Conservation (phyloP, 2,113 vertebrate species). For the Sceloporus undulatus region DNA sequence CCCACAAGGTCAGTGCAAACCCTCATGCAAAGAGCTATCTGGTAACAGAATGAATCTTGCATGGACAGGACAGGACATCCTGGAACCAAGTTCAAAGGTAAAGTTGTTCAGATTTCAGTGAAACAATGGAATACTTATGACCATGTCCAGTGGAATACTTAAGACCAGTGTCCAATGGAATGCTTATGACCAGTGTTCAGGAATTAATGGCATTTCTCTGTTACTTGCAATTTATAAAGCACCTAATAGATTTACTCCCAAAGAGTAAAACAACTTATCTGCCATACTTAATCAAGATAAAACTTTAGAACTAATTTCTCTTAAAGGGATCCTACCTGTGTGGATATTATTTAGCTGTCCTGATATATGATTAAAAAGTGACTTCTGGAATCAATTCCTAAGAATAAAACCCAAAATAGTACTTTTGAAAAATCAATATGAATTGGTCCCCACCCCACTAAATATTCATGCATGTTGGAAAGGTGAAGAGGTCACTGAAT, state of each 20-base stretch:
- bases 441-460: conserved; percentile 39
- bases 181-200: background rate
- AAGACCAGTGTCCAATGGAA: background rate
- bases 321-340: conserved; percentile 60
- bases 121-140: background rate
- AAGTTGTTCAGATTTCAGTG: conserved; percentile 25
- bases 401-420: conserved; percentile 62
- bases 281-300: conserved; percentile 67
- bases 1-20: too few species aligned
- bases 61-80: background rate
- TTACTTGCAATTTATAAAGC: conserved; percentile 61
- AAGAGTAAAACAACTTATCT: conserved; percentile 45
- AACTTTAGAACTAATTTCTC: conserved; percentile 65
- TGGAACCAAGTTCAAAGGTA: background rate
- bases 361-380: conserved; percentile 47
- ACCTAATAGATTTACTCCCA: conserved; percentile 41
- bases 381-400: conserved; percentile 63
- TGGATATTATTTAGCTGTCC: conserved; percentile 61
- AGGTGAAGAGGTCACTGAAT: conserved; percentile 45
- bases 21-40: too few species aligned
- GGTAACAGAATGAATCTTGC: background rate
- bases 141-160: background rate
- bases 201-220: conserved; percentile 53
- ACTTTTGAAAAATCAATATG: conserved; percentile 64
- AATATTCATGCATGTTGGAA: conserved; percentile 65